phyloP scores from a whole-genome alignment of 2,113 vertebrate genomes.

The Caretta caretta region DNA sequence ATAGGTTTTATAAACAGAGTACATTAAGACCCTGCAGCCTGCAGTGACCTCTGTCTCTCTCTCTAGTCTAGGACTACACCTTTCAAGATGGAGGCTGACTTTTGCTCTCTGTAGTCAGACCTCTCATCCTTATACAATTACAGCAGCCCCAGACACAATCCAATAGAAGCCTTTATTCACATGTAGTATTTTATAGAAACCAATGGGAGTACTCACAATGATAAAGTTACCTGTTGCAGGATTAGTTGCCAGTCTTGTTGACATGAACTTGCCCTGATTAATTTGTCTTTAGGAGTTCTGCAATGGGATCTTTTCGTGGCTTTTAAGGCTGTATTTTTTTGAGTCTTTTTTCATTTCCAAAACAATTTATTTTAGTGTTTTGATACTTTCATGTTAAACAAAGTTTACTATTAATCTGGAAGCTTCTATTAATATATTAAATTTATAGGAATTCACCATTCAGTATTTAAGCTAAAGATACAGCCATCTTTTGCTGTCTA shows the following conservation, averaged over 20 bases:
- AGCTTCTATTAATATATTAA: background rate
- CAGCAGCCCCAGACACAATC: background rate
- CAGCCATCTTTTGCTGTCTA: background rate
- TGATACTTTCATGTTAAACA: background rate
- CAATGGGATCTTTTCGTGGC: background rate
- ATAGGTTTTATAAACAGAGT: background rate
- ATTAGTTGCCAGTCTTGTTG: background rate
- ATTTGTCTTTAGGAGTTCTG: slow-evolving; percentile 3
- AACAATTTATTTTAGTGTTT: background rate
- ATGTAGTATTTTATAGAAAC: background rate
- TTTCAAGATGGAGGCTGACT: background rate
- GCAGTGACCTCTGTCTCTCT: background rate
- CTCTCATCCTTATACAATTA: background rate
- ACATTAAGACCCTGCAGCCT: background rate
- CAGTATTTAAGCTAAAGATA: background rate
- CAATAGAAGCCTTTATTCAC: accelerated
- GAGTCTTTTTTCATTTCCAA: background rate
- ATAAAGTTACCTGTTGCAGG: background rate
- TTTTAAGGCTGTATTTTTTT: background rate
- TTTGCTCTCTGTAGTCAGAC: background rate
- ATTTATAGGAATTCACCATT: background rate
- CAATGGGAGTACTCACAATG: background rate
- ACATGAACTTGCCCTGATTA: background rate
- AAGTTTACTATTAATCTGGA: background rate
- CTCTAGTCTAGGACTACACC: background rate